Conservation (phyloP, 1,140 invertebrate genomes). For the Panulirus ornatus region DNA sequence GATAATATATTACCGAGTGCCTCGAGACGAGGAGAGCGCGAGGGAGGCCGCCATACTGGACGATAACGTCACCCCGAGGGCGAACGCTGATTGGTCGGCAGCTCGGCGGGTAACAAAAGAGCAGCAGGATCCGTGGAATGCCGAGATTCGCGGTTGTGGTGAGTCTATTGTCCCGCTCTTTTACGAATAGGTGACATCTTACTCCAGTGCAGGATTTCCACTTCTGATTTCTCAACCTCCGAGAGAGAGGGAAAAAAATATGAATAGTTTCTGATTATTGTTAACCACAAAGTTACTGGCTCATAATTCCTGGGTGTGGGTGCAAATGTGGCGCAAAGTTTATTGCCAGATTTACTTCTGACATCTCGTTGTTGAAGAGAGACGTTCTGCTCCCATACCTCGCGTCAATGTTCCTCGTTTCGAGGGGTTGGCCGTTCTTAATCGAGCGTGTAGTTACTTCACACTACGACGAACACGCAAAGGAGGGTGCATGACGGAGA, state of each 20-base stretch:
- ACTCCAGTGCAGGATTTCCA: conserved; percentile 6
- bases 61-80: conserved; percentile 34
- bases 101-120: conserved; percentile 45
- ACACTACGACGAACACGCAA: too few relatives aligned
- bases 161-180: conserved; percentile 25
- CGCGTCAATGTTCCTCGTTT: background rate
- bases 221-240: background rate
- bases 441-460: background rate
- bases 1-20: conserved; percentile 26
- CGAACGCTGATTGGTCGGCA: conserved; percentile 33
- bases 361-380: background rate
- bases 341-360: background rate
- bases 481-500: background rate
- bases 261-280: background rate
- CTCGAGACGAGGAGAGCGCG: background rate
- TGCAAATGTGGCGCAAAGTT: background rate
- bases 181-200: conserved; percentile 50
- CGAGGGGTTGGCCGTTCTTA: background rate
- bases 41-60: conserved; percentile 52
- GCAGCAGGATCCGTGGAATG: conserved; percentile 66
- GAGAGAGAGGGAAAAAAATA: background rate
- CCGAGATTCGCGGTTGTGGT: conserved; percentile 56
- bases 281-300: background rate
- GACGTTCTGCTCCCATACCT: background rate
- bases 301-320: background rate